Evolutionary conservation across 2,888 invertebrate species (phyloP).

Genomic region (Tachina lurida): DNA sequence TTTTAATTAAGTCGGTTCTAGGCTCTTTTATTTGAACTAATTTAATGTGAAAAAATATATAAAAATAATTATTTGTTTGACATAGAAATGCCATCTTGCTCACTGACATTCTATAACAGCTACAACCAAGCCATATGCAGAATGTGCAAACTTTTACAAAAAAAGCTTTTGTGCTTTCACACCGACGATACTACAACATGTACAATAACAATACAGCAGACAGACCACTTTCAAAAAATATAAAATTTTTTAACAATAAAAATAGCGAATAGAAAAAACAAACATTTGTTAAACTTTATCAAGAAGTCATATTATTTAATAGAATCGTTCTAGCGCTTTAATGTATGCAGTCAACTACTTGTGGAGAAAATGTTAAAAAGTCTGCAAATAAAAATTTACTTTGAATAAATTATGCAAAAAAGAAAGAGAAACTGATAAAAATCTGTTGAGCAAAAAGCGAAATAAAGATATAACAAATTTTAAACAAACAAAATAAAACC

Average conservation of each 20-base stretch:
- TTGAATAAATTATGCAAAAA: slow-evolving; percentile 66
- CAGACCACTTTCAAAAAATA: slow-evolving; percentile 20
- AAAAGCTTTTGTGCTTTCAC: too few species aligned
- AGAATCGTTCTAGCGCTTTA: slow-evolving; percentile 52
- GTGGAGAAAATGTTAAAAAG: slow-evolving; percentile 62
- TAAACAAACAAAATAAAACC: slow-evolving; percentile 65
- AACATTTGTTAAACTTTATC: slow-evolving; percentile 56
- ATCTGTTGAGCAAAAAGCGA: slow-evolving; percentile 10
- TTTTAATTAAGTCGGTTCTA: too few species aligned
- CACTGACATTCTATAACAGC: too few species aligned
- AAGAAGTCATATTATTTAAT: slow-evolving; percentile 66
- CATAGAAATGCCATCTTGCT: too few species aligned
- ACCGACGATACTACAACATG: too few species aligned
- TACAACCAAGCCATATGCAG: too few species aligned
- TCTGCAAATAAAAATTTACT: slow-evolving; percentile 70
- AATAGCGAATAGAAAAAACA: not conserved
- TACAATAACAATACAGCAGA: not conserved
- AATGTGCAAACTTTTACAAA: too few species aligned
- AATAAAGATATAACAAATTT: slow-evolving; percentile 59
- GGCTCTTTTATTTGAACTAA: too few species aligned
- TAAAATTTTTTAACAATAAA: slow-evolving; percentile 23
- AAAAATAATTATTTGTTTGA: too few species aligned
- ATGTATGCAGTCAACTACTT: slow-evolving; percentile 61
- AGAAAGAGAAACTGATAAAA: slow-evolving; percentile 1
- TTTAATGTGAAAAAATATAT: too few species aligned